Evolutionary conservation across 2,113 vertebrate genomes (phyloP).

Genomic region (Gobio gobio): DNA sequence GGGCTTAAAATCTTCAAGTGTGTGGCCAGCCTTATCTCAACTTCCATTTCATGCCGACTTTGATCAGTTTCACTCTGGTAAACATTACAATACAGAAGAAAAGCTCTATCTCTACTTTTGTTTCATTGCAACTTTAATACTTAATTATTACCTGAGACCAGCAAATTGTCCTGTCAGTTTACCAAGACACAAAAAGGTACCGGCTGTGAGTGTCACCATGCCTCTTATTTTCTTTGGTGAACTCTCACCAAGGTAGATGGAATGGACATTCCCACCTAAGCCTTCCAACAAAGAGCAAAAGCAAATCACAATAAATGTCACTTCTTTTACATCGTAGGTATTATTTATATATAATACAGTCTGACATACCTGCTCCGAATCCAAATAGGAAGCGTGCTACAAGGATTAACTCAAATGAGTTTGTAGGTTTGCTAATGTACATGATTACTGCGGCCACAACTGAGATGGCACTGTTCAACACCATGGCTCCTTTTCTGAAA

Average conservation of each 20-base stretch:
- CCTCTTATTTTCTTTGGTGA: slow-evolving; percentile 72
- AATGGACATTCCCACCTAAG: slow-evolving; percentile 60
- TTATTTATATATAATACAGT: background rate
- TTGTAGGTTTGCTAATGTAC: slow-evolving; percentile 65
- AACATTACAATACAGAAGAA: no score
- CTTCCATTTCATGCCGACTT: no score
- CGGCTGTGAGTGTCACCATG: slow-evolving; percentile 63
- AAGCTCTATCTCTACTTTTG: no score
- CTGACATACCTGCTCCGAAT: slow-evolving; percentile 66
- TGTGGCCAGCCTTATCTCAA: no score
- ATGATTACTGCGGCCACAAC: slow-evolving; percentile 64
- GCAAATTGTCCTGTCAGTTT: slow-evolving; percentile 73
- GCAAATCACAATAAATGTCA: background rate
- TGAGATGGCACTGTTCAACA: slow-evolving; percentile 62
- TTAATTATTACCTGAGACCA: slow-evolving; percentile 70
- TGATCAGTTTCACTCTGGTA: no score
- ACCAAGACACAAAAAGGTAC: slow-evolving; percentile 66
- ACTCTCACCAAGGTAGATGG: slow-evolving; percentile 75
- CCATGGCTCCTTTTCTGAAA: slow-evolving; percentile 70
- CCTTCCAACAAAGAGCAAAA: slow-evolving; percentile 56
- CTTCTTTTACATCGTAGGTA: background rate
- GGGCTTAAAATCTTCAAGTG: no score
- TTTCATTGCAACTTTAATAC: background rate
- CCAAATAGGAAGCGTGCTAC: slow-evolving; percentile 71
- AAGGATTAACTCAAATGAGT: slow-evolving; percentile 77